Percentiles rank a stretch among this genome's conserved stretches.
Conservation (phyloP, 1,140 invertebrate genomes). For the Hesperophylax magnus region DNA sequence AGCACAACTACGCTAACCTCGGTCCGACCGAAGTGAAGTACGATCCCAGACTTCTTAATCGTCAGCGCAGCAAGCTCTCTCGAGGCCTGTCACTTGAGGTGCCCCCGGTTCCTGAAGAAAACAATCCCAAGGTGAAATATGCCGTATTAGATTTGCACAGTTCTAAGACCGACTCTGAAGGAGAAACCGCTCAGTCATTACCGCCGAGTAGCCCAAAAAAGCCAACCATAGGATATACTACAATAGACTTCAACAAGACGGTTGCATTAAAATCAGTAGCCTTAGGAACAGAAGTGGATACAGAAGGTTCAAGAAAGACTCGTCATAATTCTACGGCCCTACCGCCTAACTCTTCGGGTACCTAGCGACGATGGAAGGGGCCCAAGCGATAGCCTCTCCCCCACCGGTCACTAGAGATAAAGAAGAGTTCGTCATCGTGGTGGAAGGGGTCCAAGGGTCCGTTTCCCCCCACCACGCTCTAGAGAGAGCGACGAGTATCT, state of each 20-base stretch:
- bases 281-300: constrained; percentile 62
- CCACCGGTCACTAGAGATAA: not conserved
- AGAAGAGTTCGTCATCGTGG: not conserved
- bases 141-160: constrained; percentile 59
- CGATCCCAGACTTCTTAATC: constrained; percentile 59
- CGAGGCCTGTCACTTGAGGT: constrained; percentile 54
- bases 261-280: constrained; percentile 81
- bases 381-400: constrained; percentile 46
- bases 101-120: constrained; percentile 56
- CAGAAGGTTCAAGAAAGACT: constrained; percentile 62
- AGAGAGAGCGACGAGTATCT: not conserved
- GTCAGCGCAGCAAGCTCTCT: constrained; percentile 63
- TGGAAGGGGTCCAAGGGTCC: no score
- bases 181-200: constrained; percentile 48
- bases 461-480: not conserved
- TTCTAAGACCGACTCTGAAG: constrained; percentile 61
- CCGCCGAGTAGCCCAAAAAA: constrained; percentile 72
- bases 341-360: constrained; percentile 49
- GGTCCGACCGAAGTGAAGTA: constrained; percentile 57
- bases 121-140: constrained; percentile 49
- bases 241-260: constrained; percentile 95
- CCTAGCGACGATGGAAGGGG: constrained; percentile 52
- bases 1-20: constrained; percentile 63
- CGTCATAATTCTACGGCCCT: constrained; percentile 64
- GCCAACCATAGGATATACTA: constrained; percentile 84